Conservation (phyloP, 2,797 vertebrate genomes). For the Acanthornis magna region DNA sequence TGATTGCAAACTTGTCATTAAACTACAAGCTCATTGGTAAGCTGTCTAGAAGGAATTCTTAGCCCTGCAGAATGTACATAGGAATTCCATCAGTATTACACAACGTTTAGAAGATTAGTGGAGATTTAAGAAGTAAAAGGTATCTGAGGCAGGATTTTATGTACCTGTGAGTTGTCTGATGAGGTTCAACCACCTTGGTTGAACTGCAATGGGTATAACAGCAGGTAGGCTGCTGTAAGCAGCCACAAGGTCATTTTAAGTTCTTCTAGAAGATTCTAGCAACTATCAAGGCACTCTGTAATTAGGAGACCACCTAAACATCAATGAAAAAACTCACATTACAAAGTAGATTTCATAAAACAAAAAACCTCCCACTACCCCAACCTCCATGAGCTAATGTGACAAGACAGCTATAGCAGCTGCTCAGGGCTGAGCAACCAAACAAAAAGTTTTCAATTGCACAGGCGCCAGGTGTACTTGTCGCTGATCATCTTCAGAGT, state of each 20-base stretch:
- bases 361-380: neutral
- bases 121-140: neutral
- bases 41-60: neutral
- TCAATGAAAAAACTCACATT: neutral
- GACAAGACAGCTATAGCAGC: neutral
- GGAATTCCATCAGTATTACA: neutral
- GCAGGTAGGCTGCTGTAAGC: neutral
- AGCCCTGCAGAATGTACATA: neutral
- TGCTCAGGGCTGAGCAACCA: neutral
- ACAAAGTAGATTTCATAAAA: neutral
- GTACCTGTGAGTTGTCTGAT: neutral
- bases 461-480: neutral
- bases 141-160: neutral
- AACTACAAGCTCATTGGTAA: neutral
- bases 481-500: neutral
- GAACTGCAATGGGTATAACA: neutral
- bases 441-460: neutral
- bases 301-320: neutral
- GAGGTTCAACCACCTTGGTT: neutral
- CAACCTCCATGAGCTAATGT: neutral
- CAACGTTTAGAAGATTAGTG: neutral
- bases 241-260: neutral
- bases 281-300: neutral
- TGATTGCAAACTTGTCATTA: neutral
- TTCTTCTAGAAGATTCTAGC: neutral